A percentile compares a stretch with the other conserved stretches of the same genome.
Evolutionary conservation across 1,140 invertebrate genomes (phyloP).

Genomic region (Temnothorax curvispinosus): DNA sequence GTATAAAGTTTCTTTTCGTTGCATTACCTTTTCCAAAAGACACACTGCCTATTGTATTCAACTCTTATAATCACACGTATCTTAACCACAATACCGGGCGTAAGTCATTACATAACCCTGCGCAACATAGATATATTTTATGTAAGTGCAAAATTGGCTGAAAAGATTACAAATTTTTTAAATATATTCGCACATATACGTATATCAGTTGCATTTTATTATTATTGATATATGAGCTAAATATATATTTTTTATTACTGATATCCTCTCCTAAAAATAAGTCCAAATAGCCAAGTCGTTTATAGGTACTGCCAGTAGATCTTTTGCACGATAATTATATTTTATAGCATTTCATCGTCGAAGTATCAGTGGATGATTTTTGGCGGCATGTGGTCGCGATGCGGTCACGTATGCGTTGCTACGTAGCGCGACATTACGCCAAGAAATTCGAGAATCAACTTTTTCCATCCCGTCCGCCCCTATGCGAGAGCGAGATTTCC

Average conservation of each 20-base stretch:
- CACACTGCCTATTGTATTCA: too few relatives aligned
- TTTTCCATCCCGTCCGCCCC: slow-evolving; percentile 52
- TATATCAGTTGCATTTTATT: neutral
- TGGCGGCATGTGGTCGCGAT: neutral
- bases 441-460: slow-evolving; percentile 49
- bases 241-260: neutral
- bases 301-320: too few relatives aligned
- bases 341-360: neutral
- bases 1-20: too few relatives aligned
- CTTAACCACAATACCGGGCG: too few relatives aligned
- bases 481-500: slow-evolving; percentile 58
- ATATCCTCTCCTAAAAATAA: neutral
- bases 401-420: neutral
- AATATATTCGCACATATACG: neutral
- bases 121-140: neutral
- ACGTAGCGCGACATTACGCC: neutral
- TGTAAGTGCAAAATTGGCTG: neutral
- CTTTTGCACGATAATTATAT: neutral
- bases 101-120: too few relatives aligned
- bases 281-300: neutral
- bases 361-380: neutral
- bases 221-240: neutral
- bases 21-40: too few relatives aligned
- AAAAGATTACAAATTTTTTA: neutral
- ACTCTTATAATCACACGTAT: too few relatives aligned